A percentile compares a stretch with the other conserved stretches of the same genome.
These are phyloP conservation scores for Malurus leucopterus DNA, from an alignment of 2,797 vertebrate species.

Conservation along the genomic window DNA sequence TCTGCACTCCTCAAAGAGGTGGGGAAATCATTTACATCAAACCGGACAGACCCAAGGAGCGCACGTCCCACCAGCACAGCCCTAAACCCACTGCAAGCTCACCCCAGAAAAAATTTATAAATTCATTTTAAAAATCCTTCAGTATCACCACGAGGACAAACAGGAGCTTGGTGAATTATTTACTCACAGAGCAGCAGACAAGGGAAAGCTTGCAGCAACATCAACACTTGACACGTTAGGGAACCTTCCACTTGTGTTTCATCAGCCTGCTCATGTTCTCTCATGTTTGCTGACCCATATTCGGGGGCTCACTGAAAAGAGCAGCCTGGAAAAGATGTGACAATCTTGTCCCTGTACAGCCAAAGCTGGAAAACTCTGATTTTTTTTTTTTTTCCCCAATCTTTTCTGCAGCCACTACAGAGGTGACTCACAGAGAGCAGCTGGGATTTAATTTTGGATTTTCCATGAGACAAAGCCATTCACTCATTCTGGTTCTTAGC, in stretches of 20 bases:
- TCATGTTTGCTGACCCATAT: not conserved
- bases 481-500: not conserved
- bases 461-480: not conserved
- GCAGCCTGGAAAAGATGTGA: not conserved
- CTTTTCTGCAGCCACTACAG: not conserved
- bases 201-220: not conserved
- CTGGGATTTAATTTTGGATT: not conserved
- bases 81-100: not conserved
- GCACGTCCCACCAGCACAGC: not conserved
- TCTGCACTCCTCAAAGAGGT: not conserved
- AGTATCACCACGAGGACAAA: not conserved
- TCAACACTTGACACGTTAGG: not conserved
- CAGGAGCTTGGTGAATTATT: slow-evolving; percentile 4
- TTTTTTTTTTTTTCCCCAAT: not conserved
- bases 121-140: not conserved
- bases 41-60: not conserved
- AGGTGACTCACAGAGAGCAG: not conserved
- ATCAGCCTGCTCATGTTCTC: not conserved
- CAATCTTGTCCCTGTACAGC: not conserved
- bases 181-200: not conserved
- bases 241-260: slow-evolving; percentile 17
- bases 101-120: not conserved
- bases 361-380: not conserved
- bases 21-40: not conserved
- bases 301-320: not conserved